Percentiles rank a stretch among this genome's conserved stretches.
Evolutionary conservation across 2,797 vertebrate species (phyloP).

Genomic region (Gymnothorax javanicus): DNA sequence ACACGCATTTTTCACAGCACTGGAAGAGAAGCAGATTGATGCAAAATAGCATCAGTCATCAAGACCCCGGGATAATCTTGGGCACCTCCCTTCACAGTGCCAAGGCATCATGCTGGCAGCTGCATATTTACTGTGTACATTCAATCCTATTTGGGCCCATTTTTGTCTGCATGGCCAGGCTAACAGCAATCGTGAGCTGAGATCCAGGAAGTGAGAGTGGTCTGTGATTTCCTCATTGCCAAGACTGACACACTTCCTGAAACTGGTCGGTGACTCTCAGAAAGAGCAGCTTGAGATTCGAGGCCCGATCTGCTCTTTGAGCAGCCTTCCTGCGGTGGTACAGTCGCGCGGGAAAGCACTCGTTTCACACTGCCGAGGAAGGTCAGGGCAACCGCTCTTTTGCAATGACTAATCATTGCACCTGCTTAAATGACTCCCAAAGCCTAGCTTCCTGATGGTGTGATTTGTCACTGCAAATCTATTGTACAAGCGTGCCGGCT

Average conservation of each 20-base stretch:
- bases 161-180: not conserved
- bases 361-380: not conserved
- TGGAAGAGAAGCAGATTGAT: not conserved
- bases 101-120: not conserved
- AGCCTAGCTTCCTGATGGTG: not conserved
- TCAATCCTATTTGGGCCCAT: not conserved
- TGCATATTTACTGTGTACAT: not conserved
- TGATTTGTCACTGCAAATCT: not conserved
- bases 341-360: not conserved
- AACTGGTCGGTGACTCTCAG: conserved; percentile 9
- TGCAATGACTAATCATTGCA: not conserved
- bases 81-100: not conserved
- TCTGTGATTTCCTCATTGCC: conserved; percentile 23
- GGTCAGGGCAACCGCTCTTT: not conserved
- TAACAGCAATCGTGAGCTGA: not conserved
- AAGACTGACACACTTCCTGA: conserved; percentile 24
- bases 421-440: not conserved
- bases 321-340: not conserved
- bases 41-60: not conserved
- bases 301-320: not conserved
- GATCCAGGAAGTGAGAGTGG: conserved; percentile 25
- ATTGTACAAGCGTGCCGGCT: not conserved
- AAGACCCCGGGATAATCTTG: not conserved
- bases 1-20: not conserved
- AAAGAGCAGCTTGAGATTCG: conserved; percentile 11